Evolutionary conservation across 35 echinoderm and acorn worm species (phyloP), one percentile per base, ranked within the genome.

Genomic region (Stichopus chloronotus): DNA sequence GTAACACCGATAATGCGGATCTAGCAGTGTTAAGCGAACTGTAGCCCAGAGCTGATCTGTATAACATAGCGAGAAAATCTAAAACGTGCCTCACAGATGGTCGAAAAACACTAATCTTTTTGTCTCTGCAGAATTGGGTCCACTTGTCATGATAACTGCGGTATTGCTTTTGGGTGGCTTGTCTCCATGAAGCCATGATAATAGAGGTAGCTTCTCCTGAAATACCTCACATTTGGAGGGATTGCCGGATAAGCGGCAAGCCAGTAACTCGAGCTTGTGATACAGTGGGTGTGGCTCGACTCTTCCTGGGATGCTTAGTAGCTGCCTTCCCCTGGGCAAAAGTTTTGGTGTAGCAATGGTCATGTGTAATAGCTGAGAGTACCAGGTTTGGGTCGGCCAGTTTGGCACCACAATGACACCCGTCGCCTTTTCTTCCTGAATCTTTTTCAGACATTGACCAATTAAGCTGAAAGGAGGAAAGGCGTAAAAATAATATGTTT

Each of bases 171-270:
- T 11, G 72, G 72, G 30, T 92, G 16, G 57, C 12, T 20, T 92
- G 55, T 53, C 91, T 54, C 91, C 78, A 92, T 56, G 91, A 92
- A 7, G 76, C 55, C 72, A 92, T 78, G 22, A 92, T 25, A 14
- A 59, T 57, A 22, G 5, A 17, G 58, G 77, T 56, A 92, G 91
- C 57, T 92, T 78, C 57, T 82, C 22, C n/a, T 65, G 91, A 65
- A 83, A 92, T 61, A 30, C 78, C 58, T 8, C 58, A 16, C 57
- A 7, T 9, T 82, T 57, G 14, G 78, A 92, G 57, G 76, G 77
- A 82, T 83, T 58, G 54, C 91, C 78, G 25, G 83, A 90, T 16
- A 93, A 82, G 14, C 78, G 58, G 76, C 77, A 84, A 81, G 71
- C 86, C 25, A 91, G 5, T 22, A 92, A 24, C 25, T 94, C 17